Evolutionary conservation across 2,113 vertebrate species (phyloP).

Genomic region (Phalacrocorax aristotelis): DNA sequence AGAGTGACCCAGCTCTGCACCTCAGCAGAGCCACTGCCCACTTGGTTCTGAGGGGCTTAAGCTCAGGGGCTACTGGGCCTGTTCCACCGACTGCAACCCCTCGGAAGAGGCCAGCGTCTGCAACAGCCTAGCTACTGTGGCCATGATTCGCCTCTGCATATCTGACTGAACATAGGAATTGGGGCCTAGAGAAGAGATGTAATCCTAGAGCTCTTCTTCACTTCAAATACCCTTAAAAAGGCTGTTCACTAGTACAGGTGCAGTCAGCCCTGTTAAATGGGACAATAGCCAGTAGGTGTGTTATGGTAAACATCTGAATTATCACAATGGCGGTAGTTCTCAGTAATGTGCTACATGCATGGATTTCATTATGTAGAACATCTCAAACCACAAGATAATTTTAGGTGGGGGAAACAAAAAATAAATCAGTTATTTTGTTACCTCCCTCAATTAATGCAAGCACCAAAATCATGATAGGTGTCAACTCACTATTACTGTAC

Average conservation of each 20-base stretch:
- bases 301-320: neutral
- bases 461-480: neutral
- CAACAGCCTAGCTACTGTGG: neutral
- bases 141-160: rapidly evolving
- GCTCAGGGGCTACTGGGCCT: neutral
- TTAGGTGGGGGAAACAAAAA: neutral
- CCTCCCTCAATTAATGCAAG: neutral
- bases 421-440: neutral
- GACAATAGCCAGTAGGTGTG: neutral
- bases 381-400: neutral
- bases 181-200: neutral
- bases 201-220: neutral
- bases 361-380: neutral
- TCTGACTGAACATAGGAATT: neutral
- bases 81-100: rapidly evolving
- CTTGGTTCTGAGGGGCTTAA: neutral
- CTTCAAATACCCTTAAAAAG: neutral
- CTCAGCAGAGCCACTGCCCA: neutral
- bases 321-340: neutral
- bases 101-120: neutral
- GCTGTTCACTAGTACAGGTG: neutral
- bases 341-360: rapidly evolving
- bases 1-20: neutral
- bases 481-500: neutral
- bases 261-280: neutral